These are phyloP conservation scores for Macrocentrus cingulum DNA, from an alignment of 1,140 invertebrate species.

Conservation along the genomic window DNA sequence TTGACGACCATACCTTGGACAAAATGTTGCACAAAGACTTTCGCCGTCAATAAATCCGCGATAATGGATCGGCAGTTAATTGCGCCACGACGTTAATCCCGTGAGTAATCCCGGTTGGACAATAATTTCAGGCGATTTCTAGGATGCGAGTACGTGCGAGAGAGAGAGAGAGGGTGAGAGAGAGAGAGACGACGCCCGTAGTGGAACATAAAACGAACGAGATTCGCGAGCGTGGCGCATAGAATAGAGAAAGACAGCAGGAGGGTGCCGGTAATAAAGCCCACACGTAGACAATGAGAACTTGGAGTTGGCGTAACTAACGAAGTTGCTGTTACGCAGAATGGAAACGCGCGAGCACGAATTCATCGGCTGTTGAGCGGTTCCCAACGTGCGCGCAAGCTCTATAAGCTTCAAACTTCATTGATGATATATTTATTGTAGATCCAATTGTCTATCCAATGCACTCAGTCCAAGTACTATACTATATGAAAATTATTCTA, in stretches of 20 bases:
- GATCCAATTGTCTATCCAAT: background rate
- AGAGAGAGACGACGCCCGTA: too few species aligned
- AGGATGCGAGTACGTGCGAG: background rate
- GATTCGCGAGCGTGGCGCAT: background rate
- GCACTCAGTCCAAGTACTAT: too few species aligned
- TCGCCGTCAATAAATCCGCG: constrained; percentile 14
- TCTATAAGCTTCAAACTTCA: constrained; percentile 1
- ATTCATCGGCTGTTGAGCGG: constrained; percentile 21
- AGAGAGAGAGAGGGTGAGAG: background rate
- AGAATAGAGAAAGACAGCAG: constrained; percentile 3
- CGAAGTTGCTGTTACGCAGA: constrained; percentile 31
- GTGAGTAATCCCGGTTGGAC: constrained; percentile 27
- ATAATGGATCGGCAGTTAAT: constrained; percentile 29
- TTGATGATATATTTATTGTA: constrained; percentile 5
- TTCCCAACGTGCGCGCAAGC: constrained; percentile 5
- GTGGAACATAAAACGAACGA: too few species aligned
- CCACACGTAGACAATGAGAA: constrained; percentile 29
- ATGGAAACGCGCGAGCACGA: constrained; percentile 24
- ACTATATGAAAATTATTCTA: too few species aligned
- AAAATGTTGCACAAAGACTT: too few species aligned
- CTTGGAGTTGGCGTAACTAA: constrained; percentile 35
- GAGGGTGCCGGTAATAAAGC: constrained; percentile 20
- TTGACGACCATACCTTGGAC: too few species aligned
- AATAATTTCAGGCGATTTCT: constrained; percentile 27
- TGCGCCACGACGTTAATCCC: constrained; percentile 27